phyloP scores from a whole-genome alignment of 2,888 invertebrate genomes.

The Hydropsyche betteni region DNA sequence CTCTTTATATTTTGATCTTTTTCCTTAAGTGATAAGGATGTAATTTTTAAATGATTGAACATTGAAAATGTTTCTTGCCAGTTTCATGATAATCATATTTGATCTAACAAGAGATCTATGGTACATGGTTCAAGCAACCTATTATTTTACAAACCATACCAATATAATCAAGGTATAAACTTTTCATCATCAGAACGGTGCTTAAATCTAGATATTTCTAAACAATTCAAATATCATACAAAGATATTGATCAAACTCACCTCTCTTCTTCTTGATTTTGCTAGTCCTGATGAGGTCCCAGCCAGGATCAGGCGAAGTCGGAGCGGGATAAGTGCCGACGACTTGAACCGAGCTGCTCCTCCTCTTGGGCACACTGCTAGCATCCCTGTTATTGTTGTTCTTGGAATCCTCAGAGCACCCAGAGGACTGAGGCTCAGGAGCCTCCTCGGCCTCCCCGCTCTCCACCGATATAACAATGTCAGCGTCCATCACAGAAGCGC shows the following conservation, averaged over 20 bases:
- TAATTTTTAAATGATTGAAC: no score
- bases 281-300: constrained; percentile 66
- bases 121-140: no score
- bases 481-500: constrained; percentile 24
- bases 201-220: not conserved
- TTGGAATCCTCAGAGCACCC: constrained; percentile 20
- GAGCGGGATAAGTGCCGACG: constrained; percentile 60
- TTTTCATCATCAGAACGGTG: not conserved
- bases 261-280: constrained; percentile 68
- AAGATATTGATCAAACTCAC: constrained; percentile 53
- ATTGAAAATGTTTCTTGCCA: no score
- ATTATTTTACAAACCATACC: no score
- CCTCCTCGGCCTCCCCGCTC: constrained; percentile 36
- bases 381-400: constrained; percentile 6
- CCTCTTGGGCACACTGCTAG: constrained; percentile 11
- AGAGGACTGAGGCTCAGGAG: constrained; percentile 28
- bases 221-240: not conserved
- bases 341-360: constrained; percentile 62
- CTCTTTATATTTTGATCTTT: no score
- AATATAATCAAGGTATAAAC: no score
- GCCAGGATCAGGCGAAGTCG: constrained; percentile 62
- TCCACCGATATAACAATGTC: constrained; percentile 35
- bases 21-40: no score
- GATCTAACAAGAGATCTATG: no score
- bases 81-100: no score